Evolutionary conservation across 2,113 vertebrate species (phyloP).

Genomic region (Caranx ignobilis): DNA sequence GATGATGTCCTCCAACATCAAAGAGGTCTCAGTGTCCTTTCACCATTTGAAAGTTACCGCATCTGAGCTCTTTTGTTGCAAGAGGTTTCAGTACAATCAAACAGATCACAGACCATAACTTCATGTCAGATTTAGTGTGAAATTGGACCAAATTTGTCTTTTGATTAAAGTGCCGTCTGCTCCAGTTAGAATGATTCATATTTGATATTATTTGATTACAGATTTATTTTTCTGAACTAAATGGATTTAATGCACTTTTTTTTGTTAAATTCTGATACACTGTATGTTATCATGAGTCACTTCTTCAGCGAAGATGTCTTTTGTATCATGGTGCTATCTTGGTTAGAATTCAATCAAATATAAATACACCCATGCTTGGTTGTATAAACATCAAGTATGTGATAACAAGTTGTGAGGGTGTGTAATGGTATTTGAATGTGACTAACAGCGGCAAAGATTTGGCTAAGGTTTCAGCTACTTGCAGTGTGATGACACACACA

Average conservation of each 20-base stretch:
- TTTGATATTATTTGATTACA: slow-evolving; percentile 25
- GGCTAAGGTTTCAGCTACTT: not conserved
- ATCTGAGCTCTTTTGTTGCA: not conserved
- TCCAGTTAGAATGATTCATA: not conserved
- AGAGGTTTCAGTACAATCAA: slow-evolving; percentile 1
- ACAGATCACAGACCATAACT: slow-evolving; percentile 31
- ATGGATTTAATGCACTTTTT: slow-evolving; percentile 2
- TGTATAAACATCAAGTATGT: not conserved
- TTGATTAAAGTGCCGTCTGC: slow-evolving; percentile 18
- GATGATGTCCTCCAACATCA: not conserved
- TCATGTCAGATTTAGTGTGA: slow-evolving; percentile 29
- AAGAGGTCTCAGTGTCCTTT: not conserved
- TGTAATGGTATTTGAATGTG: slow-evolving; percentile 2
- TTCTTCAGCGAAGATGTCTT: not conserved
- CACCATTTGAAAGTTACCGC: not conserved
- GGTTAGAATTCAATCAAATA: not conserved
- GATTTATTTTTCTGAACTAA: slow-evolving; percentile 8
- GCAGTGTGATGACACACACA: not conserved
- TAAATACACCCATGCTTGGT: too few relatives aligned
- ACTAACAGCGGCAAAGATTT: not conserved
- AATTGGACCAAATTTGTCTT: slow-evolving; percentile 19
- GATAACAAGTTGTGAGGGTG: not conserved
- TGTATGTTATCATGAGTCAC: not conserved
- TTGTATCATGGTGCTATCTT: not conserved
- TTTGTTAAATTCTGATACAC: not conserved